Conservation (phyloP, 2,113 vertebrate species). For the Gadus chalcogrammus region DNA sequence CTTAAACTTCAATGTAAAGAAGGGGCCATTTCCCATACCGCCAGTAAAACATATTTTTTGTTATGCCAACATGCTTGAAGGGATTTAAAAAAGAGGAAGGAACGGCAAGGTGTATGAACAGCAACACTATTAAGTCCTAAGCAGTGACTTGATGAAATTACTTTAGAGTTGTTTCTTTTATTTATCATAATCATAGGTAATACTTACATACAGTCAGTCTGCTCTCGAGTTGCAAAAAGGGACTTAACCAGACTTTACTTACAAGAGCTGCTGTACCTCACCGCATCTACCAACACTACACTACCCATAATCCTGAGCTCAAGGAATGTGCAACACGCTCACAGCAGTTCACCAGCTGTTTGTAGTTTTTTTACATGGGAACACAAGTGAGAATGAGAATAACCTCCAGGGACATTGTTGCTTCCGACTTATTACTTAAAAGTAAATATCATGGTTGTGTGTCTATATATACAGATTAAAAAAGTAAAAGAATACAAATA, state of each 20-base stretch:
- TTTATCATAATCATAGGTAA: no score
- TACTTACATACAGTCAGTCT: conserved; percentile 12
- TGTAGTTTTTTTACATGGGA: conserved; percentile 16
- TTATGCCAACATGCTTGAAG: conserved; percentile 49
- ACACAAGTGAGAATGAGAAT: conserved; percentile 56
- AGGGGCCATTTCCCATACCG: conserved; percentile 53
- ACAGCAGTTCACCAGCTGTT: conserved; percentile 44
- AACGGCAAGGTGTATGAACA: conserved; percentile 23
- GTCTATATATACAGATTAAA: conserved; percentile 48
- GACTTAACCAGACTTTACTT: conserved; percentile 19
- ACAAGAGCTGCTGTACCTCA: conserved; percentile 38
- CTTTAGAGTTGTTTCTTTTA: conserved; percentile 3
- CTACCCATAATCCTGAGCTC: conserved; percentile 69
- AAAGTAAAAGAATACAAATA: conserved; percentile 33
- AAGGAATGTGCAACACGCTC: conserved; percentile 72
- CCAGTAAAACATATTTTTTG: conserved; percentile 31
- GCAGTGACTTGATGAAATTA: conserved; percentile 19
- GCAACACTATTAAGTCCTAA: conserved; percentile 18
- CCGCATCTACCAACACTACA: conserved; percentile 42
- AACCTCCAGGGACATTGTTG: conserved; percentile 63
- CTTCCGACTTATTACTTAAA: conserved; percentile 36
- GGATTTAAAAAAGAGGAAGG: conserved; percentile 28
- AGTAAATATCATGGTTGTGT: conserved; percentile 45
- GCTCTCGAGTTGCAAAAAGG: conserved; percentile 32
- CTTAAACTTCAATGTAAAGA: neutral